Base-by-base conservation (phyloP, 2,797 vertebrate genomes). In the Typhlichthys eigenmanni region DNA sequence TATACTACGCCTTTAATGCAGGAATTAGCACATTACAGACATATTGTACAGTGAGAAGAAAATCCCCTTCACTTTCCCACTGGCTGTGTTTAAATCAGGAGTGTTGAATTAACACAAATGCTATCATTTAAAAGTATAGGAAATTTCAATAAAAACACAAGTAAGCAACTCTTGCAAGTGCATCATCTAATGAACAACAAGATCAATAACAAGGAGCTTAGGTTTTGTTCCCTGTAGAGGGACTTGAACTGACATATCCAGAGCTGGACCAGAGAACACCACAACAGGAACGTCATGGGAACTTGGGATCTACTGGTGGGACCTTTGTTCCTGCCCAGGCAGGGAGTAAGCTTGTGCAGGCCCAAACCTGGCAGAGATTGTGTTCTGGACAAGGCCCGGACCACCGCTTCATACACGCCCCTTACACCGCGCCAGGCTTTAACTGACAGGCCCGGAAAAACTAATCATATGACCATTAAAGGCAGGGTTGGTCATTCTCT, bases 331-430 rank as follows among this genome's bases (percentile, higher is more conserved):
- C 61, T 52, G 64, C 38, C 58, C 63, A 14, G 56, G 60, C 59
- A n/a, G 16, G 60, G 56, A 47, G 58, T 24, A 43, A 19, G 2
- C 14, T 12, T 17, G 34, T 66, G 55, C 48, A 55, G 5, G 32
- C 53, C 38, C 68, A 62, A 3, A 19, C n/a, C 32, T 79, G 64
- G 75, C 71, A 63, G 58, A 61, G 43, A 49, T 46, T 12, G 19
- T 2, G 13, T 10, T 43, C 17, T 17, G 11, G 47, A 3, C 47
- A 24, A 47, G 56, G 62, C 55, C 69, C 64, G 57, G 60, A 47
- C 67, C 56, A 55, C 47, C 13, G 8, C 60, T 52, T 68, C 24
- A 55, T 69, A 70, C 66, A 75, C 71, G 45, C 53, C 48, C 45
- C 7, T 50, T 16, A 51, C 48, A 11, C 52, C 46, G 52, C 60